These are phyloP conservation scores for Cephus sareptanus DNA, from an alignment of 2,888 invertebrate species.

Conservation along the genomic window DNA sequence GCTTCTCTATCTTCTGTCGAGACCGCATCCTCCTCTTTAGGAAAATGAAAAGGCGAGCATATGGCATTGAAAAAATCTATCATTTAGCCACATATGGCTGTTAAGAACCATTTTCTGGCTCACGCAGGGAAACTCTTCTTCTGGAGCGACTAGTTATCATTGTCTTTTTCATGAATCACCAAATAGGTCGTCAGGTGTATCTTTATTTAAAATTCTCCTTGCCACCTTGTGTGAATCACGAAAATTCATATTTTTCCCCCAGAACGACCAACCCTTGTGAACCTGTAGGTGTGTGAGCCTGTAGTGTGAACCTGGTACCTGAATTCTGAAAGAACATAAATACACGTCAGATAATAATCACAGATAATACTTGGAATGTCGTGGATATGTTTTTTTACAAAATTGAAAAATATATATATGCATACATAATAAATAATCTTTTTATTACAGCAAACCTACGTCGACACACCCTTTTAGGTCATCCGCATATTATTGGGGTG, in stretches of 20 bases:
- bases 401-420: not conserved
- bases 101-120: not conserved
- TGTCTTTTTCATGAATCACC: not conserved
- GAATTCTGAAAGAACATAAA: not conserved
- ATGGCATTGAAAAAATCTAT: slow-evolving; percentile 5
- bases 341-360: not conserved
- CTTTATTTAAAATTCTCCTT: not conserved
- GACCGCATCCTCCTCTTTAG: not conserved
- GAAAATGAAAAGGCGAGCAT: not conserved
- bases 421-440: not conserved
- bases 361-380: not conserved
- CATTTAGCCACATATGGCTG: not conserved
- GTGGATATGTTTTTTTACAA: not conserved
- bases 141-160: not conserved
- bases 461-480: not conserved
- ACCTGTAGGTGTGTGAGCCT: not conserved
- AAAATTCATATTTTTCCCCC: not conserved
- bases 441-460: not conserved
- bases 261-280: not conserved
- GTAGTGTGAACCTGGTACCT: not conserved
- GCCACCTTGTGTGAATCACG: not conserved
- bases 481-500: not conserved
- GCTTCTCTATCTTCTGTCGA: not conserved
- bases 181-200: not conserved
- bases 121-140: not conserved